Evolutionary conservation across 1,140 invertebrate species (phyloP), one percentile per base, ranked within the genome.

Genomic region (Polypedilum vanderplanki): DNA sequence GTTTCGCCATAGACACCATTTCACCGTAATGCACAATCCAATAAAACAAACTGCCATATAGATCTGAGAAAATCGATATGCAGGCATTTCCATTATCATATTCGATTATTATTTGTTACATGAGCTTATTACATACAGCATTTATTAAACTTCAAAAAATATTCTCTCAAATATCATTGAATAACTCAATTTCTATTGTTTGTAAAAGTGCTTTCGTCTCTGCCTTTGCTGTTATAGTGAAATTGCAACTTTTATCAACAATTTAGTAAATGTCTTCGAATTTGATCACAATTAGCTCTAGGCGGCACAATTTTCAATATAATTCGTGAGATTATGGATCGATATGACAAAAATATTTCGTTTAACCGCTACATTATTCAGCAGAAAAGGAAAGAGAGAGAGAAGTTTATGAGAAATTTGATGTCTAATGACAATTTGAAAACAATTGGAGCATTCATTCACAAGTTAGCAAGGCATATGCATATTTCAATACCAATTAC

Each of bases 91-190:
- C 46, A 57, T 57, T 57, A 57, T 57, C 46, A 57, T 57, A 57
- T 57, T 57, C n/a, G 46, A 57, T 57, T 57, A 57, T 57, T 57
- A 57, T 57, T 46, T 57, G 46, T 57, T 57, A 57, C 46, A 57
- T 57, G 46, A 57, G 15, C 46, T 57, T 57, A 33, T 33, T 33
- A 5, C 24, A 33, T 33, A 33, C 5, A 33, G 5, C 5, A 33
- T 33, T 33, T 1, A 3, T 33, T 33, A 33, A 3, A 1, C 5
- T 33, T 33, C 24, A n/a, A n/a, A n/a, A n/a, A n/a, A n/a, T n/a
- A n/a, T n/a, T 46, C 15, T 46, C 15, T 46, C 15, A 15, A n/a
- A 57, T 57, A 57, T 57, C 46, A 57, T 57, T 57, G 46, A 57
- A 57, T 57, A 57, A 57, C 46, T 57, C 46, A 57, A 57, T 57